A percentile compares a stretch with the other conserved stretches of the same genome.
Evolutionary conservation across 2,113 vertebrate species (phyloP).

Genomic region (Leptodactylus fuscus): DNA sequence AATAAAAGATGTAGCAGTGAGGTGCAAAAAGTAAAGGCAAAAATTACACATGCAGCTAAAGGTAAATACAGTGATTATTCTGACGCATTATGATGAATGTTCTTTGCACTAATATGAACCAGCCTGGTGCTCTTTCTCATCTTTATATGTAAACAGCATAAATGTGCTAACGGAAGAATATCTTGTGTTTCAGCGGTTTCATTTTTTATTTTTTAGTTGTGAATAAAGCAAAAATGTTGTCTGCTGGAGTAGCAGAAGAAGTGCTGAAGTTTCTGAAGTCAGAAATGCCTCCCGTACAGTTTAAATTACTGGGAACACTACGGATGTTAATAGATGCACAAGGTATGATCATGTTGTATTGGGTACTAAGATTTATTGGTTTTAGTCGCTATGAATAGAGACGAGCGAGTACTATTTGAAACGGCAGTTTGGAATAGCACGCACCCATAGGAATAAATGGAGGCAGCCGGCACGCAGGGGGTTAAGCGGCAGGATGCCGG

Average conservation of each 20-base stretch:
- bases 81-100: background rate
- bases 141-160: background rate
- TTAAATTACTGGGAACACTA: conserved; percentile 95
- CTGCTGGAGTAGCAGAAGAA: conserved; percentile 89
- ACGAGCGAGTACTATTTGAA: too few species aligned
- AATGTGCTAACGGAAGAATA: too few species aligned
- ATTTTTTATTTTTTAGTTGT: conserved; percentile 81
- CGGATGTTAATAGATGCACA: conserved; percentile 98
- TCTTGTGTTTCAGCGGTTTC: background rate
- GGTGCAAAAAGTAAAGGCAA: background rate
- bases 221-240: conserved; percentile 98
- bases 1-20: background rate
- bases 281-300: conserved; percentile 98
- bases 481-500: too few species aligned
- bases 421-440: too few species aligned
- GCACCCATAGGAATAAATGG: too few species aligned
- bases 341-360: conserved; percentile 79
- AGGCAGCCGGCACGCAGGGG: too few species aligned
- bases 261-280: conserved; percentile 96
- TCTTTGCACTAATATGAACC: background rate
- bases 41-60: background rate
- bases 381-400: too few species aligned
- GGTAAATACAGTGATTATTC: background rate
- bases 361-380: background rate
- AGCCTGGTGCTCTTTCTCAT: background rate